Evolutionary conservation across 2,113 vertebrate species (phyloP), one percentile per base, ranked within the genome.

Genomic region (Papio anubis): DNA sequence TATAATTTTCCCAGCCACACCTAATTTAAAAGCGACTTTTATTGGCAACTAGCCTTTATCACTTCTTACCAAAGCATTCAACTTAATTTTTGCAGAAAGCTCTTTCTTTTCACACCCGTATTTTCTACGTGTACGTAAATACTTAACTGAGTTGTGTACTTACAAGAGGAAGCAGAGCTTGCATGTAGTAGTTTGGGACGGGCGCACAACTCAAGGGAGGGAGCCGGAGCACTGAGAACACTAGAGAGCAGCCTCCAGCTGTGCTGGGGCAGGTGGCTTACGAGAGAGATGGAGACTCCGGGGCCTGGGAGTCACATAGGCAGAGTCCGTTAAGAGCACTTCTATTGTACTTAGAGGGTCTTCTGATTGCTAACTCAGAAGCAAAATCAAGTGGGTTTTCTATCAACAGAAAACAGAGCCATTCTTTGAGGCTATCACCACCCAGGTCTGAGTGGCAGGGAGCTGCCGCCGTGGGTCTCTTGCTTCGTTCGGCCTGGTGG

Each of bases 281-380:
- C 6, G 1, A 5, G 75, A 45, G 3, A 16, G 83, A 10, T 5
- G 57, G 25, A 50, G 55, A 3, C 90, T 3, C 7, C 20, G 0
- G 78, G n/a, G 18, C 52, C 95, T 18, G 70, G 55, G 4, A 90
- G 55, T 16, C 20, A 35, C 3, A 16, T 1, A n/a, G 20, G 64
- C 20, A 40, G 75, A 59, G 79, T 18, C 84, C 17, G 32, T 43
- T 92, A 75, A 92, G 94, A 96, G 87, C 87, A 86, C 96, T 88
- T 89, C 52, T 52, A 21, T n/a, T 88, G 85, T 25, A 80, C 21
- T 45, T 6, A 48, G 70, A 57, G 64, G 45, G 30, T 64, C 92
- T 85, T 88, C 32, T 35, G n/a, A 75, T 64, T 4, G 48, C 38
- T 64, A 76, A 70, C 57, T 64, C 68, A n/a, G 93, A 72, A 92